Conservation (phyloP, 2,113 vertebrate genomes). For the Caranx ignobilis region DNA sequence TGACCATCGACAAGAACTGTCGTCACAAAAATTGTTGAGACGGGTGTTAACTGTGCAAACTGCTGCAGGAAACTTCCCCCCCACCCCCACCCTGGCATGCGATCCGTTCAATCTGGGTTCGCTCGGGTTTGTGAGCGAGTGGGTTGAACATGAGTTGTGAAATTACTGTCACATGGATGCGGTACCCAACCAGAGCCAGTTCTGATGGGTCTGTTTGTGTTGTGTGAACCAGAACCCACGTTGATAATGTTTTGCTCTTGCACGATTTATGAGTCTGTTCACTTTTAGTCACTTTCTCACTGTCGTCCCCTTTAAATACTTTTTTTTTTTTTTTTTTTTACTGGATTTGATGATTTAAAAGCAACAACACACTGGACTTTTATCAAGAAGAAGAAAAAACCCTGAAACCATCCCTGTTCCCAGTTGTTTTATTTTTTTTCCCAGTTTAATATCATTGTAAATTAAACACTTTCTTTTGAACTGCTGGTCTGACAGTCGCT, state of each 20-base stretch:
- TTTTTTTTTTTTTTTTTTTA: no score
- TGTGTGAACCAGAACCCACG: constrained; percentile 13
- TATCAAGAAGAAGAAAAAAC: no score
- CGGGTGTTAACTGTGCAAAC: not conserved
- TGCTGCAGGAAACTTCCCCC: no score
- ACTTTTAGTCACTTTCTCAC: no score
- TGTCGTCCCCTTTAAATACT: no score
- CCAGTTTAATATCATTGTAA: not conserved
- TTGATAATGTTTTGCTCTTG: not conserved
- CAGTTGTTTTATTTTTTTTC: not conserved
- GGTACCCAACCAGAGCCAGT: constrained; percentile 12
- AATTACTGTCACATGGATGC: constrained; percentile 30
- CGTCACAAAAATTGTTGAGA: no score
- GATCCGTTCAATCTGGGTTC: not conserved
- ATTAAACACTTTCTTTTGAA: not conserved
- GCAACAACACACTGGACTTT: no score
- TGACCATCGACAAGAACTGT: no score
- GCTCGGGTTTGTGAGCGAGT: not conserved
- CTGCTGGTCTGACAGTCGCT: not conserved
- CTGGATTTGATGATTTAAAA: no score
- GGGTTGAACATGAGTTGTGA: constrained; percentile 15
- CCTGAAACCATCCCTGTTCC: not conserved
- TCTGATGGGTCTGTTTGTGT: constrained; percentile 22
- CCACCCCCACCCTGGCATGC: not conserved
- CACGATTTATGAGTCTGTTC: no score